Evolutionary conservation across 2,113 vertebrate genomes (phyloP).

Genomic region (Hydrochoerus hydrochaeris): DNA sequence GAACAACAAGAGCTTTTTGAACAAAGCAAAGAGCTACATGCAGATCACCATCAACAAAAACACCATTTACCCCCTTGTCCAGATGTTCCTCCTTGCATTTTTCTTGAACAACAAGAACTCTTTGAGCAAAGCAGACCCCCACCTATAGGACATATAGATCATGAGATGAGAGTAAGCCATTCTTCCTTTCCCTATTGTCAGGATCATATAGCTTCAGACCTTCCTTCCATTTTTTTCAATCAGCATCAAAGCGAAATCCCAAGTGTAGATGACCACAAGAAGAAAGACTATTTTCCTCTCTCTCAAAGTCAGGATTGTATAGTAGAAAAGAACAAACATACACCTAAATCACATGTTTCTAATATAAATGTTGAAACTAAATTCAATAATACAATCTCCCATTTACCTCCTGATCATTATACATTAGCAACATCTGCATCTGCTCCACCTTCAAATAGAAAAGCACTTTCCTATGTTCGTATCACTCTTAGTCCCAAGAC

Average conservation of each 20-base stretch:
- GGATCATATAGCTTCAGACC: slow-evolving; percentile 55
- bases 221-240: slow-evolving; percentile 66
- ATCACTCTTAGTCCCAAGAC: slow-evolving; percentile 87
- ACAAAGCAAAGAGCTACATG: neutral
- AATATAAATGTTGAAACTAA: neutral
- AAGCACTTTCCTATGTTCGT: slow-evolving; percentile 87
- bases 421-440: neutral
- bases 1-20: slow-evolving; percentile 37
- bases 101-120: slow-evolving; percentile 68
- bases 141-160: slow-evolving; percentile 44
- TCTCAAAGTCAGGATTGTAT: neutral
- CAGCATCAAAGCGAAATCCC: slow-evolving; percentile 62
- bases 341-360: neutral
- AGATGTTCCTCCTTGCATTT: slow-evolving; percentile 65
- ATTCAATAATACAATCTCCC: fast-evolving
- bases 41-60: neutral
- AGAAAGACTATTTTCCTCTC: slow-evolving; percentile 28
- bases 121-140: slow-evolving; percentile 55
- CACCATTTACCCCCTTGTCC: slow-evolving; percentile 42
- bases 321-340: slow-evolving; percentile 23
- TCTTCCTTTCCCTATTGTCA: slow-evolving; percentile 50
- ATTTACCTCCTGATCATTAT: neutral
- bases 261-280: slow-evolving; percentile 46
- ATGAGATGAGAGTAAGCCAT: slow-evolving; percentile 53
- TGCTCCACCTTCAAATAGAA: slow-evolving; percentile 77